Conservation (phyloP, 2,113 vertebrate species). For the Notothenia coriiceps region DNA sequence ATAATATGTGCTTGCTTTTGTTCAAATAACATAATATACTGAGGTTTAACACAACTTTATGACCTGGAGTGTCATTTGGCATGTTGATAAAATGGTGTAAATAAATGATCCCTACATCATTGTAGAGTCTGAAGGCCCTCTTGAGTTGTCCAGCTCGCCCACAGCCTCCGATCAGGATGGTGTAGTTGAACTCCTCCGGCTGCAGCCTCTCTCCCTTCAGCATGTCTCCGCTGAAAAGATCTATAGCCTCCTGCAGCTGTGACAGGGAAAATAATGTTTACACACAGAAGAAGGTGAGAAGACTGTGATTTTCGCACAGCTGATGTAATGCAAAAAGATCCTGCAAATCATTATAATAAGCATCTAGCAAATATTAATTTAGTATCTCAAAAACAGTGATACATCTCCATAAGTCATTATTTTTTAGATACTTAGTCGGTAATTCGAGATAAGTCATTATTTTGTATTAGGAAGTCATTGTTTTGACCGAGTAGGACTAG, state of each 20-base stretch:
- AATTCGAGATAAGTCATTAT: no score
- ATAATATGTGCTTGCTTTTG: no score
- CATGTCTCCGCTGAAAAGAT: constrained; percentile 92
- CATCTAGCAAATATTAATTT: no score
- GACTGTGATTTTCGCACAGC: no score
- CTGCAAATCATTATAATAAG: no score
- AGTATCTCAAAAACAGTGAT: no score
- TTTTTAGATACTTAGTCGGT: no score
- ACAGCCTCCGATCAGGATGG: constrained; percentile 92
- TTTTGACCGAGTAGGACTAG: no score
- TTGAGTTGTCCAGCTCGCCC: constrained; percentile 91
- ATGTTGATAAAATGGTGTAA: not conserved
- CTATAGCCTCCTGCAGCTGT: constrained; percentile 92
- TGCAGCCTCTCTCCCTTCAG: constrained; percentile 87
- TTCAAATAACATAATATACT: no score
- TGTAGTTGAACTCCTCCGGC: constrained; percentile 92
- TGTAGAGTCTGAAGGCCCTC: constrained; percentile 93
- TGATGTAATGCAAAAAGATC: no score
- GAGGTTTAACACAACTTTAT: not conserved
- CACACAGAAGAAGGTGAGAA: not conserved
- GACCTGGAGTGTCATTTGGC: not conserved
- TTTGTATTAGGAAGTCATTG: no score
- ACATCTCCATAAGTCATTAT: no score
- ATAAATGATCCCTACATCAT: constrained; percentile 82
- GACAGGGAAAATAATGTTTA: not conserved